Conservation (phyloP, 2,888 invertebrate species). For the Microdon myrmicae region DNA sequence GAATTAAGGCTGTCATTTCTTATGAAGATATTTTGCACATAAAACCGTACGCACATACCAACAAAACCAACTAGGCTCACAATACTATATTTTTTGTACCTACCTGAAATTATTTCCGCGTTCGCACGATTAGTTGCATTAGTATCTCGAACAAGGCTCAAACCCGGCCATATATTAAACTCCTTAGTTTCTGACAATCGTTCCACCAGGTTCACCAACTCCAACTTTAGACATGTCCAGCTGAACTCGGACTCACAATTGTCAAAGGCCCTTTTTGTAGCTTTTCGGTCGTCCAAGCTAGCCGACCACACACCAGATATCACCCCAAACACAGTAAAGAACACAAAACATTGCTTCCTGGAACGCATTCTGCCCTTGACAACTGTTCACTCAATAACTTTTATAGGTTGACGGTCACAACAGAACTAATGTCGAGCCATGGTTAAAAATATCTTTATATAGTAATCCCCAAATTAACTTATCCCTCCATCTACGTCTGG, state of each 20-base stretch:
- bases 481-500: too few relatives aligned
- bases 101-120: constrained; percentile 75
- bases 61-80: not conserved
- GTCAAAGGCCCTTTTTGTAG: constrained; percentile 61
- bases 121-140: constrained; percentile 71
- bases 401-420: constrained; percentile 16
- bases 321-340: constrained; percentile 6
- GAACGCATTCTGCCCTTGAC: constrained; percentile 14
- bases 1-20: not conserved
- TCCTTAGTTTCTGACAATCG: constrained; percentile 75
- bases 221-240: constrained; percentile 81
- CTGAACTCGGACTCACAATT: constrained; percentile 73
- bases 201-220: constrained; percentile 80
- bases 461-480: too few relatives aligned
- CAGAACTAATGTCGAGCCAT: constrained; percentile 33
- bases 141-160: constrained; percentile 77
- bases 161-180: constrained; percentile 77
- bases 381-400: too few relatives aligned
- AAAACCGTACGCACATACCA: not conserved
- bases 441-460: constrained; percentile 37
- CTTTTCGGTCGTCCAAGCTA: constrained; percentile 20
- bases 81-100: constrained; percentile 11
- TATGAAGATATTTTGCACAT: not conserved
- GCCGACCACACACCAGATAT: constrained; percentile 15
- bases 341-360: not conserved